A percentile compares a stretch with the other conserved stretches of the same genome.
phyloP scores from a whole-genome alignment of 2,113 vertebrate species.

The Platichthys flesus region DNA sequence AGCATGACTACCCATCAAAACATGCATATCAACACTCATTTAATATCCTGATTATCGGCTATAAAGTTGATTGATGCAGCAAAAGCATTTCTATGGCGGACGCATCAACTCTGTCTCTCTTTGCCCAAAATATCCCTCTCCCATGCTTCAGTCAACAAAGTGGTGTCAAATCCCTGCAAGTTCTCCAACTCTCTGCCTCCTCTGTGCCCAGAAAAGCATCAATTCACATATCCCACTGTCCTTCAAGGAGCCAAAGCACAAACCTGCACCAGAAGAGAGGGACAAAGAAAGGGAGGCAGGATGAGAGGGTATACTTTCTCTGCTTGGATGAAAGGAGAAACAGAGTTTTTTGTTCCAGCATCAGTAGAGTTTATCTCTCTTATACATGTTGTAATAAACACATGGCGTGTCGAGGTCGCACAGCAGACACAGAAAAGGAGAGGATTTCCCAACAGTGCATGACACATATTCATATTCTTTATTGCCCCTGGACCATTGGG shows the following conservation, averaged over 20 bases:
- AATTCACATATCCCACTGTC: constrained; percentile 53
- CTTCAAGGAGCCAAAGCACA: constrained; percentile 55
- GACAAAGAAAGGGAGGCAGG: constrained; percentile 24
- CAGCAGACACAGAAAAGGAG: constrained; percentile 1
- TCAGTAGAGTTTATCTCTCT: neutral
- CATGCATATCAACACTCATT: constrained; percentile 13
- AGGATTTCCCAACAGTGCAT: constrained; percentile 30
- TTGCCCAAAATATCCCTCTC: constrained; percentile 17
- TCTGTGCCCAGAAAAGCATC: constrained; percentile 51
- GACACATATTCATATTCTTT: constrained; percentile 33
- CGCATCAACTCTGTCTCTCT: constrained; percentile 1
- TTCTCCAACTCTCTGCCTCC: constrained; percentile 30
- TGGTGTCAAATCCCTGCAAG: constrained; percentile 35
- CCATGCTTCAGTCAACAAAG: constrained; percentile 7
- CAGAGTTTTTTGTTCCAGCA: constrained; percentile 48
- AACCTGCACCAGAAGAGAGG: constrained; percentile 36
- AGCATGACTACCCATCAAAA: neutral
- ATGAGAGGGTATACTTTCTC: constrained; percentile 44
- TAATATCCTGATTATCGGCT: constrained; percentile 17
- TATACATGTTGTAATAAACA: constrained; percentile 33
- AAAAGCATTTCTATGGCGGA: constrained; percentile 17
- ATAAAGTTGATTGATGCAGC: constrained; percentile 25
- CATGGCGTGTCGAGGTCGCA: neutral
- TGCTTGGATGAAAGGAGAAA: constrained; percentile 55
- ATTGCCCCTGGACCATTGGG: constrained; percentile 24